phyloP scores from a whole-genome alignment of 2,113 vertebrate species.

The Ginglymostoma cirratum region DNA sequence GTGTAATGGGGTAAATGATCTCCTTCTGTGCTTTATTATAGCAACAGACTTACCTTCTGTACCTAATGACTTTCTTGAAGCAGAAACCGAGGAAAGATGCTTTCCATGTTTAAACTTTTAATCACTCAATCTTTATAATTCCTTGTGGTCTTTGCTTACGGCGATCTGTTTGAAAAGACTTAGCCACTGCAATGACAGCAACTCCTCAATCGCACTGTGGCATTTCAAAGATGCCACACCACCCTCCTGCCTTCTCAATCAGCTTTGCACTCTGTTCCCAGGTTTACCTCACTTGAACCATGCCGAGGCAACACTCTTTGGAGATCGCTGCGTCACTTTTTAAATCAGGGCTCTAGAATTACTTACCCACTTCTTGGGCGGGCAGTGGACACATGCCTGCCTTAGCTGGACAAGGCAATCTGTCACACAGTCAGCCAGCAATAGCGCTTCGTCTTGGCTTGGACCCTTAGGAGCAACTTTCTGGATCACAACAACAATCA shows the following conservation, averaged over 20 bases:
- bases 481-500: neutral
- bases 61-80: neutral
- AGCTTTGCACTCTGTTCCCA: neutral
- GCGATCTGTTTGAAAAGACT: neutral
- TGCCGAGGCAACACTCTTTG: neutral
- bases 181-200: neutral
- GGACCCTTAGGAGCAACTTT: neutral
- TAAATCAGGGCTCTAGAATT: neutral
- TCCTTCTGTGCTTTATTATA: too few relatives aligned
- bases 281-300: neutral
- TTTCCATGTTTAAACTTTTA: neutral
- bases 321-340: neutral
- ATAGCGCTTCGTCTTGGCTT: neutral
- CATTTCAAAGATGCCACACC: neutral
- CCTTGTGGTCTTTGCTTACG: neutral
- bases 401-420: neutral
- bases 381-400: neutral
- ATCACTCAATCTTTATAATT: neutral
- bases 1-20: too few relatives aligned
- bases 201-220: neutral
- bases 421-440: conserved; percentile 20
- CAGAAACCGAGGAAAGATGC: neutral
- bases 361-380: neutral
- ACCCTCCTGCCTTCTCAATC: neutral
- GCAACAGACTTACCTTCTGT: too few relatives aligned